These are phyloP conservation scores for Agapostemon virescens DNA, from an alignment of 2,888 invertebrate genomes.

Conservation along the genomic window DNA sequence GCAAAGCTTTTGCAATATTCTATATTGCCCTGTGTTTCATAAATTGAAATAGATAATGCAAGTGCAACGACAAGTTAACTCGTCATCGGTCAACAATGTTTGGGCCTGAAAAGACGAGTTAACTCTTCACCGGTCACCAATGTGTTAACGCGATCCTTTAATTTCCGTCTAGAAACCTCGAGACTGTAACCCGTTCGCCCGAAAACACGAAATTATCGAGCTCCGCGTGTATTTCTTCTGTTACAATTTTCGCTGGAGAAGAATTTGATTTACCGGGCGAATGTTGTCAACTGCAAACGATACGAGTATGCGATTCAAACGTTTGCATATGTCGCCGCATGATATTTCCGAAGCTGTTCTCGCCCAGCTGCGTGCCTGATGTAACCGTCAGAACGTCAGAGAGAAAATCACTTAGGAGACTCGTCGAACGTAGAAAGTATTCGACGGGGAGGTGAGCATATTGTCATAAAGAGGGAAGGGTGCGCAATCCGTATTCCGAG, in stretches of 20 bases:
- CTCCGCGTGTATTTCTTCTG: background rate
- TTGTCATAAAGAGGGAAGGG: background rate
- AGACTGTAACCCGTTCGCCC: background rate
- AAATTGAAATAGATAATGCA: no score
- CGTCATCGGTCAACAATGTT: no score
- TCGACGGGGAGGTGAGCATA: background rate
- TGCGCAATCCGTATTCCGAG: background rate
- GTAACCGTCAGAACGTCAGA: background rate
- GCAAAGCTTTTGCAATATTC: no score
- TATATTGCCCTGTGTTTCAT: no score
- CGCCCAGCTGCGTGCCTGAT: background rate
- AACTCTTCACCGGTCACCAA: no score
- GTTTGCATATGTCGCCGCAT: background rate
- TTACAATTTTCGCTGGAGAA: background rate
- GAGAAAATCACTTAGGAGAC: conserved; percentile 12
- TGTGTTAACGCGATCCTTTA: background rate
- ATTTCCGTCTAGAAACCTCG: background rate
- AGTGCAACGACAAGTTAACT: no score
- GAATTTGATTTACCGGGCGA: background rate
- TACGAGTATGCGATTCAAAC: background rate
- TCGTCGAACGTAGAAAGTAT: conserved; percentile 14
- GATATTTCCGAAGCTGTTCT: background rate
- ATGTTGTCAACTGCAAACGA: background rate
- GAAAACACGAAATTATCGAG: background rate
- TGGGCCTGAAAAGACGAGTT: no score